Conservation (phyloP, 2,888 invertebrate genomes). For the Thymelicus sylvestris region DNA sequence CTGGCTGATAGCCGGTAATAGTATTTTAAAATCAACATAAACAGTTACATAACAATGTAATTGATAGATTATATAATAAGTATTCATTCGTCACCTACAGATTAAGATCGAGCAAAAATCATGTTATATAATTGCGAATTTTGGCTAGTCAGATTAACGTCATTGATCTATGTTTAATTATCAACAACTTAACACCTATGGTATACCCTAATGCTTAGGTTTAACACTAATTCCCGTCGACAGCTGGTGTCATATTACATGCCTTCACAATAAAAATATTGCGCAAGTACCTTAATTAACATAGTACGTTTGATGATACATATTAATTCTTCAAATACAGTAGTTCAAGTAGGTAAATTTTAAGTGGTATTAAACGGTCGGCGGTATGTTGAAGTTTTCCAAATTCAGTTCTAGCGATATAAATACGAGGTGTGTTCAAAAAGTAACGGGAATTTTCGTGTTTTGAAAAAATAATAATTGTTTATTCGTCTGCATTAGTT, state of each 20-base stretch:
- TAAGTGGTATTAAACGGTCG: too few species aligned
- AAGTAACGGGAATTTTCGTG: too few species aligned
- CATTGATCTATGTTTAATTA: slow-evolving; percentile 43
- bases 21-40: not conserved
- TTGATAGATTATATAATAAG: slow-evolving; percentile 1
- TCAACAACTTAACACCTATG: slow-evolving; percentile 50
- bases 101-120: slow-evolving; percentile 19
- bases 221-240: slow-evolving; percentile 59
- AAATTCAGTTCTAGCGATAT: too few species aligned
- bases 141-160: slow-evolving; percentile 26
- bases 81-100: slow-evolving; percentile 12
- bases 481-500: too few species aligned
- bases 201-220: slow-evolving; percentile 55
- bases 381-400: too few species aligned
- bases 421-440: too few species aligned
- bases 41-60: not conserved
- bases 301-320: slow-evolving; percentile 55
- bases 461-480: too few species aligned
- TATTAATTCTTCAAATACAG: not conserved
- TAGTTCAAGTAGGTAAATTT: not conserved
- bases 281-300: slow-evolving; percentile 52
- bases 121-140: slow-evolving; percentile 16
- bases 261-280: slow-evolving; percentile 56
- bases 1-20: too few species aligned
- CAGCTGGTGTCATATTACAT: slow-evolving; percentile 66